A percentile compares a stretch with the other conserved stretches of the same genome.
These are phyloP conservation scores for Lasioglossum zephyrum DNA, from an alignment of 2,888 invertebrate species.

Conservation along the genomic window DNA sequence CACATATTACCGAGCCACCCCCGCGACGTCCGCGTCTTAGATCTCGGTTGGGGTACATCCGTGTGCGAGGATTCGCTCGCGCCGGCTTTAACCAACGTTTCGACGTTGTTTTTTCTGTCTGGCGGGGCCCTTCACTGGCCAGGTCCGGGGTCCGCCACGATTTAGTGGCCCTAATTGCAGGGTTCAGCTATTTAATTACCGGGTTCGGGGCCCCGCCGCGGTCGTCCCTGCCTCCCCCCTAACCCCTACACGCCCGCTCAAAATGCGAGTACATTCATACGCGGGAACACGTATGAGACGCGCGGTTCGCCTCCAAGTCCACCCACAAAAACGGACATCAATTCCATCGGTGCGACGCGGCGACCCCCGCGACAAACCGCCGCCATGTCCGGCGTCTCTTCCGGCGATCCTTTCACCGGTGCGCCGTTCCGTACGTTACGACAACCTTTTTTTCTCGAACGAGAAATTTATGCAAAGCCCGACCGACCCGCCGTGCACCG, in stretches of 20 bases:
- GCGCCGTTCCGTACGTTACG: neutral
- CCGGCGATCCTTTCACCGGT: neutral
- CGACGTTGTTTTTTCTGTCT: constrained; percentile 84
- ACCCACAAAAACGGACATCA: constrained; percentile 64
- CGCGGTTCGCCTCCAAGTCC: constrained; percentile 56
- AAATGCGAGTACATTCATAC: constrained; percentile 76
- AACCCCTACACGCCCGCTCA: constrained; percentile 68
- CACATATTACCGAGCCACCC: constrained; percentile 83
- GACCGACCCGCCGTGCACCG: neutral
- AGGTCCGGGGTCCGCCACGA: constrained; percentile 88
- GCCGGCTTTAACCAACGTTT: constrained; percentile 81
- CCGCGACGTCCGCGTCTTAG: constrained; percentile 76
- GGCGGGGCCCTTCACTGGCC: constrained; percentile 85
- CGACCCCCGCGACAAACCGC: constrained; percentile 1
- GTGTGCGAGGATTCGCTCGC: constrained; percentile 62
- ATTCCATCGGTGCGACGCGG: neutral
- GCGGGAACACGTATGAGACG: constrained; percentile 63
- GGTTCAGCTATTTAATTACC: constrained; percentile 93
- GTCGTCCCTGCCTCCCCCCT: constrained; percentile 54
- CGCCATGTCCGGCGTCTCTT: neutral
- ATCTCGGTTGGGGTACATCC: constrained; percentile 40
- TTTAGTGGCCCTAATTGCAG: constrained; percentile 95
- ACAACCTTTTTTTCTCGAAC: neutral
- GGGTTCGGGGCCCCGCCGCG: constrained; percentile 84
- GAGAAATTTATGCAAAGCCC: constrained; percentile 7